Conservation (phyloP, 2,113 vertebrate genomes). For the Haemorhous mexicanus region DNA sequence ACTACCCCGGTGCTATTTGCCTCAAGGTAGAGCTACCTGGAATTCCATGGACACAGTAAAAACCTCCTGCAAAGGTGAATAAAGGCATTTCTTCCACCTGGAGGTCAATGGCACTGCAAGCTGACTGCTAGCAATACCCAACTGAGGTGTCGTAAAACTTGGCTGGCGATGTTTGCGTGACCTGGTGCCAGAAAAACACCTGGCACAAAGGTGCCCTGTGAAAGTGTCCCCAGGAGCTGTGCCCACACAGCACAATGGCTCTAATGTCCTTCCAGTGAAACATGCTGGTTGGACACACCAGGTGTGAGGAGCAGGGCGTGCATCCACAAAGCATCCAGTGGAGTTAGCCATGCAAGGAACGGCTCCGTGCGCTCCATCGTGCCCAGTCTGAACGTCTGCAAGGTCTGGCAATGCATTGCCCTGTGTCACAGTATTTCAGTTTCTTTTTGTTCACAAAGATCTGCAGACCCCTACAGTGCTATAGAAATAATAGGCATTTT, state of each 20-base stretch:
- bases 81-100: not conserved
- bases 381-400: not conserved
- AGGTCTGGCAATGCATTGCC: not conserved
- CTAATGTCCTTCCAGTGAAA: not conserved
- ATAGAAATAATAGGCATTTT: not conserved
- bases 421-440: not conserved
- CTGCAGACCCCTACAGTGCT: not conserved
- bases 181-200: not conserved
- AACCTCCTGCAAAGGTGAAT: not conserved
- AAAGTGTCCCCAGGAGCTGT: not conserved
- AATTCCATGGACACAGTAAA: not conserved
- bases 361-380: not conserved
- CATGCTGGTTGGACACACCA: fast-evolving
- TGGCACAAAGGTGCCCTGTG: not conserved
- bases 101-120: not conserved
- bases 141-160: not conserved
- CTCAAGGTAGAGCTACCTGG: not conserved
- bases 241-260: not conserved
- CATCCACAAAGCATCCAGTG: not conserved
- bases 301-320: not conserved
- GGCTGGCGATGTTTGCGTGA: not conserved
- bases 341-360: not conserved
- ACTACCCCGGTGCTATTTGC: not conserved
- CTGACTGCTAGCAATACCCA: not conserved
- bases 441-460: not conserved